Base-by-base conservation (phyloP, 2,888 invertebrate genomes). In the Cerastoderma edule region DNA sequence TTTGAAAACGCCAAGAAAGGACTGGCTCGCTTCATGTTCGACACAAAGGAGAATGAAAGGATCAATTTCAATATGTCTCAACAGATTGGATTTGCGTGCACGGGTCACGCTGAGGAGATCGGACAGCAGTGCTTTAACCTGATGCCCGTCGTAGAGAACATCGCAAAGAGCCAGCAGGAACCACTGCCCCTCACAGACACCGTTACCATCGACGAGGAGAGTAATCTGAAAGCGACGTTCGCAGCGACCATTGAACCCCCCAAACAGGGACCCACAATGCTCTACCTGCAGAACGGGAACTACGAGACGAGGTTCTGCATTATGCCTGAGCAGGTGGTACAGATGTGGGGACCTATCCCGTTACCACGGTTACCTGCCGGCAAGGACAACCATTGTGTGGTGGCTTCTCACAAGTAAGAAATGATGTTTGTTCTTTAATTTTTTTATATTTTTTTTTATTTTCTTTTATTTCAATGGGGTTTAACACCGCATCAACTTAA, bases 321-420 rank as follows among this genome's bases (percentile, higher is more conserved):
- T 80, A 92, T 91, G 87, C 92, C 92, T n/a, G 91, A 91, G 77
- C 88, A 88, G 53, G 83, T 91, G 16, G 88, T 90, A 65, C 87
- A 89, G 79, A 87, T 92, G 83, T 92, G 92, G 92, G 92, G 92
- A 54, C 92, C 92, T 1, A 88, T 92, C 22, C 90, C 91, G 0
- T 85, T 92, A 39, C 88, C 89, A 22, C 73, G 83, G 64, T 80
- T 91, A 57, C 89, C 91, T n/a, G 73, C 87, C 3, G 91, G 89
- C 24, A 84, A 79, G 27, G 87, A 89, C 65, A 92, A 92, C 78
- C 85, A 85, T 35, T 92, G 92, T 83, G 76, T 88, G 32, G 91
- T 92, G 5, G 92, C 91, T 8, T 89, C 90, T n/a, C 92, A 92
- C 85, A 89, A 84, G 90, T 89, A 87, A 83, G 85, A 80, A n/a